phyloP scores from a whole-genome alignment of 2,113 vertebrate genomes.

The Rattus rattus region DNA sequence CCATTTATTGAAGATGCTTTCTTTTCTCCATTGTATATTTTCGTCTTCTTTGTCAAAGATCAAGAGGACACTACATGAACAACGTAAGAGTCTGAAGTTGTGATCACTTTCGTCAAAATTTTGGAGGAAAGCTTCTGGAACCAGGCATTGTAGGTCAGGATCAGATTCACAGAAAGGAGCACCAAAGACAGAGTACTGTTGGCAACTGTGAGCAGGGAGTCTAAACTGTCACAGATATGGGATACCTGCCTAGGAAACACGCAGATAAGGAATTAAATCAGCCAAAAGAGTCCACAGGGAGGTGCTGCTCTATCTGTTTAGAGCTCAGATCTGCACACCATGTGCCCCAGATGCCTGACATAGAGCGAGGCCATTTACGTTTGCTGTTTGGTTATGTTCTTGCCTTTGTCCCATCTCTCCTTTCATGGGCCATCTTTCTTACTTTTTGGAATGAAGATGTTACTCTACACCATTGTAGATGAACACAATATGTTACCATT shows the following conservation, averaged over 20 bases:
- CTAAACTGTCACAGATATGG: background rate
- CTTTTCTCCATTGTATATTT: no score
- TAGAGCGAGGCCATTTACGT: background rate
- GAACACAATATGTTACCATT: background rate
- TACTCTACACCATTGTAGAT: background rate
- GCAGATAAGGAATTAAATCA: background rate
- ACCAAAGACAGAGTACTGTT: background rate
- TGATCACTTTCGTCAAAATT: background rate
- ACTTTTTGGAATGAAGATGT: background rate
- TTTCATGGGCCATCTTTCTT: background rate
- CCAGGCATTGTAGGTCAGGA: no score
- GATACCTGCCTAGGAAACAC: background rate
- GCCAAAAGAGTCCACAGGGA: background rate
- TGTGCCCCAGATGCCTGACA: no score
- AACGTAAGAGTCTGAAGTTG: no score
- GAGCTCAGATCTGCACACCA: background rate
- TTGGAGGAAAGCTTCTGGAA: background rate
- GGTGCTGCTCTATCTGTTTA: background rate
- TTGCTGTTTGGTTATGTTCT: background rate
- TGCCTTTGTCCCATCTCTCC: background rate
- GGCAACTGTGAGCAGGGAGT: background rate
- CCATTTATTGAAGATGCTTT: no score
- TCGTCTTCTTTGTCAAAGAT: no score
- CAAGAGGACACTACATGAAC: no score
- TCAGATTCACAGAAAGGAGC: background rate